A percentile compares a stretch with the other conserved stretches of the same genome.
Evolutionary conservation across 2,113 vertebrate species (phyloP).

Genomic region (Channa maculata): DNA sequence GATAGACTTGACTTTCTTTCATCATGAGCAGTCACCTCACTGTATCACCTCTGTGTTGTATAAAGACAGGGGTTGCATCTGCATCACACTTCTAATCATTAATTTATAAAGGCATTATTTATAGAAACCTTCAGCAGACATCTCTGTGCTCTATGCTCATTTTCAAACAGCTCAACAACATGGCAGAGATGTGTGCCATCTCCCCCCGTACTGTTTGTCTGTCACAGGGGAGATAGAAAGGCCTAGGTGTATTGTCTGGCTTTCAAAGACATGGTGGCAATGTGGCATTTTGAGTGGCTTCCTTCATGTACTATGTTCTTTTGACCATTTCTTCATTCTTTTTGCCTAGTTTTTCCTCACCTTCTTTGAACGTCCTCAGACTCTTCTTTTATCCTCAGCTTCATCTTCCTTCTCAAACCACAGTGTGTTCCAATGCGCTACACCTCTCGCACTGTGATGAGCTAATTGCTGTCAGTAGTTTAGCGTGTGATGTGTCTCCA

Average conservation of each 20-base stretch:
- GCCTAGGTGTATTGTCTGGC: conserved; percentile 10
- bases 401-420: conserved; percentile 4
- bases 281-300: conserved; percentile 17
- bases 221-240: conserved; percentile 14
- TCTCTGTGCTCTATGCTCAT: conserved; percentile 40
- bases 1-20: not conserved
- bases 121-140: conserved; percentile 71
- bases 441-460: conserved; percentile 28
- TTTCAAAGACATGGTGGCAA: conserved; percentile 8
- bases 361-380: not conserved
- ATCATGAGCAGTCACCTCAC: not conserved
- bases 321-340: not conserved
- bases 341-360: not conserved
- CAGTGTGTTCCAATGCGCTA: conserved; percentile 19
- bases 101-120: conserved; percentile 81
- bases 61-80: not conserved
- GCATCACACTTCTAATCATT: conserved; percentile 68
- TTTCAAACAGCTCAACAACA: conserved; percentile 61
- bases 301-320: not conserved
- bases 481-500: conserved; percentile 33
- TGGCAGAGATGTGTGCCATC: conserved; percentile 29
- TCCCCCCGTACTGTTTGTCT: not conserved
- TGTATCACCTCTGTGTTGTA: not conserved
- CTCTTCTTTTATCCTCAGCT: conserved; percentile 20
- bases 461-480: conserved; percentile 61